These are phyloP conservation scores for Vimba vimba DNA, from an alignment of 2,113 vertebrate genomes.

Conservation along the genomic window DNA sequence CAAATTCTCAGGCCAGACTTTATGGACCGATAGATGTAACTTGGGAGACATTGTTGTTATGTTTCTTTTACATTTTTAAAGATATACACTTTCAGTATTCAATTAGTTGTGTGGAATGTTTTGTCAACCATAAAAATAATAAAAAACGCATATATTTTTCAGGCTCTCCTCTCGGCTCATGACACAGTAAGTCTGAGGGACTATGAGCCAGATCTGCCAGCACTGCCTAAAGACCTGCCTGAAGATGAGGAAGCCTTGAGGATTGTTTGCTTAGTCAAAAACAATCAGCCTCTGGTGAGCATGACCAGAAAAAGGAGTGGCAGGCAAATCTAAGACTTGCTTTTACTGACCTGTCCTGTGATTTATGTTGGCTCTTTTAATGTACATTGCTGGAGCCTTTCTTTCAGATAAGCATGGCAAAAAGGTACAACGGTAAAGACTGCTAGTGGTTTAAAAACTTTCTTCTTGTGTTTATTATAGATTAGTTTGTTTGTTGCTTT, in stretches of 20 bases:
- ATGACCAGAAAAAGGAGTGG: not conserved
- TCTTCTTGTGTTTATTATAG: not conserved
- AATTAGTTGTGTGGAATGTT: not conserved
- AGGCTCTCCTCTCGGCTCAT: slow-evolving; percentile 92
- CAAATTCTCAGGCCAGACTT: not conserved
- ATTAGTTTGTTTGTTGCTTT: not conserved
- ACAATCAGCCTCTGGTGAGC: slow-evolving; percentile 94
- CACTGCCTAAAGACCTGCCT: slow-evolving; percentile 86
- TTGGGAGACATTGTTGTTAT: not conserved
- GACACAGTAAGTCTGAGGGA: slow-evolving; percentile 92
- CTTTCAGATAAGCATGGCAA: slow-evolving; percentile 2
- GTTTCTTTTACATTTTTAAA: not conserved
- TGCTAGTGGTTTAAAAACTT: not conserved
- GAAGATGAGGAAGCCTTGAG: slow-evolving; percentile 92
- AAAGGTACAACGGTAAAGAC: not conserved
- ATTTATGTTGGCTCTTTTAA: slow-evolving; percentile 15
- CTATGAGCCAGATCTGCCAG: slow-evolving; percentile 88
- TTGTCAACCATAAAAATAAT: not conserved
- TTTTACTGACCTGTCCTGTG: slow-evolving; percentile 28
- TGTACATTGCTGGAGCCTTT: not conserved
- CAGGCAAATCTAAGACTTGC: slow-evolving; percentile 17
- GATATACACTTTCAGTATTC: not conserved
- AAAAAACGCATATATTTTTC: not conserved
- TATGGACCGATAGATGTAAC: not conserved
- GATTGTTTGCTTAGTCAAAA: slow-evolving; percentile 95